Conservation (phyloP, 2,797 vertebrate genomes). For the Sebastes steindachneri region DNA sequence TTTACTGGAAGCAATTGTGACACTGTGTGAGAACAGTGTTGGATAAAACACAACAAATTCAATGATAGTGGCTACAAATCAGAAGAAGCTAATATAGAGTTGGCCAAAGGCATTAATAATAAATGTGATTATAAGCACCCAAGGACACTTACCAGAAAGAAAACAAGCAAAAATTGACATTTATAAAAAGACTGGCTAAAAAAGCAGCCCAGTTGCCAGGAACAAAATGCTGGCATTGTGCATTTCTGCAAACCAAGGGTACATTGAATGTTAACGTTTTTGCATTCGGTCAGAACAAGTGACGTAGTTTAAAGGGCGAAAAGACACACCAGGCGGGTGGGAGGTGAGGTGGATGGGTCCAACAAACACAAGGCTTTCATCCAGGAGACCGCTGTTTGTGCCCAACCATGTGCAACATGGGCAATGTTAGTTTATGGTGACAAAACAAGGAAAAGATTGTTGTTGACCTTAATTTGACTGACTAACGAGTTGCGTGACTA, state of each 20-base stretch:
- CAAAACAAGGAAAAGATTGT: not conserved
- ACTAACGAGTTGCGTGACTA: not conserved
- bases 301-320: no score
- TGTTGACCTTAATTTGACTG: not conserved
- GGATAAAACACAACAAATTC: not conserved
- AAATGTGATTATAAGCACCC: not conserved
- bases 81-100: not conserved
- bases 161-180: not conserved
- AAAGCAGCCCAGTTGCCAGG: no score
- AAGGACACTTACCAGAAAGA: not conserved
- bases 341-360: no score
- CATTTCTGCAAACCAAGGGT: no score
- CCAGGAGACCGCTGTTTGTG: no score
- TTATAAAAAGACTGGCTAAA: not conserved
- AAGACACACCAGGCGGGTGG: no score
- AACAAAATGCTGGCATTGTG: no score
- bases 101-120: not conserved
- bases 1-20: not conserved
- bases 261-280: no score
- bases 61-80: not conserved
- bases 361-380: no score
- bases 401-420: no score
- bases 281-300: no score
- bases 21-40: not conserved
- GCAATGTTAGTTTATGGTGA: no score